These are phyloP conservation scores for Cariama cristata DNA, from an alignment of 2,113 vertebrate species.

Conservation along the genomic window DNA sequence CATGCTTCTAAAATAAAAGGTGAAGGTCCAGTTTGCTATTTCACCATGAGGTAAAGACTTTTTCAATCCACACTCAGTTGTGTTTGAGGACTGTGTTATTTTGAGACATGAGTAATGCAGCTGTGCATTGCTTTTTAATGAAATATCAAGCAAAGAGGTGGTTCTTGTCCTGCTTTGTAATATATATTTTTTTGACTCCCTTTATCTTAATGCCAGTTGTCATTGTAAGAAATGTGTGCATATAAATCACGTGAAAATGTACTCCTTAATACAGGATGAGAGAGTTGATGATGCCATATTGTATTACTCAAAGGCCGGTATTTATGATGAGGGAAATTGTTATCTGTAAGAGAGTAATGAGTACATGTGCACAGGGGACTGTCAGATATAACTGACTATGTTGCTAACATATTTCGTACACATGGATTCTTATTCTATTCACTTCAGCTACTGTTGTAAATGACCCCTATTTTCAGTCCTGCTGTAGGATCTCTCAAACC, in stretches of 20 bases:
- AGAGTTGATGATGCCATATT: not conserved
- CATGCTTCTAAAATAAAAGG: not conserved
- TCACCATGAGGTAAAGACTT: not conserved
- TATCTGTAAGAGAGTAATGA: not conserved
- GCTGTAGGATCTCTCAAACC: not conserved
- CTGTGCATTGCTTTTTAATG: slow-evolving; percentile 33
- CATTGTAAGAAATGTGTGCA: not conserved
- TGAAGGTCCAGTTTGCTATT: not conserved
- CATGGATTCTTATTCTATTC: not conserved
- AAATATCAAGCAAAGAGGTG: not conserved
- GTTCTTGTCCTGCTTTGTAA: not conserved
- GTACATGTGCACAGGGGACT: not conserved
- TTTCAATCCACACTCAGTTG: not conserved
- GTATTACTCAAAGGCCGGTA: not conserved
- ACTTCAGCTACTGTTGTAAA: not conserved
- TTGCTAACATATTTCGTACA: not conserved
- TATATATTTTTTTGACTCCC: not conserved
- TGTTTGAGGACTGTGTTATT: not conserved
- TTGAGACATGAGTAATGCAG: slow-evolving; percentile 6
- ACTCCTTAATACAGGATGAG: not conserved
- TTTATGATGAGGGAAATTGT: not conserved
- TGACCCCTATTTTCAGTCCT: not conserved
- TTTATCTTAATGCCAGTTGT: slow-evolving; percentile 18
- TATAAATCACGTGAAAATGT: not conserved
- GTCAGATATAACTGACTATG: not conserved